Evolutionary conservation across 2,888 invertebrate genomes (phyloP).

Genomic region (Omphaloscelis lunosa): DNA sequence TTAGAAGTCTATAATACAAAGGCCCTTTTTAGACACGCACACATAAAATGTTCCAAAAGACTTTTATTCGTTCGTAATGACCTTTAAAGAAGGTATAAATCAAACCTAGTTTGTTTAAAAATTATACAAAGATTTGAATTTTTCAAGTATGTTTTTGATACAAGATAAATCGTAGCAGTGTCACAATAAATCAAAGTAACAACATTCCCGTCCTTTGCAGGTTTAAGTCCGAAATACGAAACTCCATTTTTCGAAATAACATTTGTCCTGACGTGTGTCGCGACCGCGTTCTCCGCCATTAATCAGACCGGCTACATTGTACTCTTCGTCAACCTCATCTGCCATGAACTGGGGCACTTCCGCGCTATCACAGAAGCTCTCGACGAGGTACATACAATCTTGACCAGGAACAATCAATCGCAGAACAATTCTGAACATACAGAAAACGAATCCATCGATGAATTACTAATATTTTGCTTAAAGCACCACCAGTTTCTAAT

Average conservation of each 20-base stretch:
- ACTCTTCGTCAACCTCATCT: slow-evolving; percentile 76
- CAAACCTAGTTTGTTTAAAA: not conserved
- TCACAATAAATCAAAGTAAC: slow-evolving; percentile 43
- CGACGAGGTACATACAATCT: slow-evolving; percentile 67
- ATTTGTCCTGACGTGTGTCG: slow-evolving; percentile 73
- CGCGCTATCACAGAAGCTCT: slow-evolving; percentile 77
- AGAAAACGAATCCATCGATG: slow-evolving; percentile 58
- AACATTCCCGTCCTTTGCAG: slow-evolving; percentile 65
- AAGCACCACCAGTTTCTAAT: slow-evolving; percentile 79
- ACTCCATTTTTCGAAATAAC: slow-evolving; percentile 78
- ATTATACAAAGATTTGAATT: not conserved
- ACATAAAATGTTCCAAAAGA: not conserved
- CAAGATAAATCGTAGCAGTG: slow-evolving; percentile 4
- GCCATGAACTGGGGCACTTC: slow-evolving; percentile 79
- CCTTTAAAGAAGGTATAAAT: not conserved
- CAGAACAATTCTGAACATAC: slow-evolving; percentile 30
- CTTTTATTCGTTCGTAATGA: not conserved
- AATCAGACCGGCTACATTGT: slow-evolving; percentile 82
- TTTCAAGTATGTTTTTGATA: slow-evolving; percentile 3
- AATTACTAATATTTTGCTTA: slow-evolving; percentile 75
- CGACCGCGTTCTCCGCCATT: slow-evolving; percentile 77
- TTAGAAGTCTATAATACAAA: not conserved
- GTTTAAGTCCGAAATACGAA: slow-evolving; percentile 77
- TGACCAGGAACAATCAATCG: slow-evolving; percentile 46
- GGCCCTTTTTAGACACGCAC: not conserved